These are phyloP conservation scores for Anas flavirostris DNA, from an alignment of 2,797 vertebrate species.

Conservation along the genomic window DNA sequence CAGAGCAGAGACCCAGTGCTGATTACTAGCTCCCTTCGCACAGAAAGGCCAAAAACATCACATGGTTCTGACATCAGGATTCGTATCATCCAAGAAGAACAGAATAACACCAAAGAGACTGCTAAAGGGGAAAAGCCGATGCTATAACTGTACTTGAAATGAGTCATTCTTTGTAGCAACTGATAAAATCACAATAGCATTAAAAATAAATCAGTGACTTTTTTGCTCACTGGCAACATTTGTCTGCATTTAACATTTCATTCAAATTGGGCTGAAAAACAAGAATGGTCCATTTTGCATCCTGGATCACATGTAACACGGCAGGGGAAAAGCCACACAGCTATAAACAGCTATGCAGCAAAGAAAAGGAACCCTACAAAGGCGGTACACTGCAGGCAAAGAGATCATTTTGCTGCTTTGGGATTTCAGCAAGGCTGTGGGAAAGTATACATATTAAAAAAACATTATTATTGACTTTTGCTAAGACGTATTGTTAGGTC, in stretches of 20 bases:
- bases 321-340: background rate
- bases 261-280: background rate
- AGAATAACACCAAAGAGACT: background rate
- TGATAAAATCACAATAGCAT: background rate
- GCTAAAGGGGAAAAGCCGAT: constrained; percentile 43
- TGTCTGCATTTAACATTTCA: background rate
- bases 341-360: background rate
- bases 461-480: background rate
- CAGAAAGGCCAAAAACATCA: constrained; percentile 48
- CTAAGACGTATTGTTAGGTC: background rate
- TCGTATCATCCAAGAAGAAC: constrained; percentile 43
- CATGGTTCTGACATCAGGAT: constrained; percentile 29
- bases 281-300: background rate
- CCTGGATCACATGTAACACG: background rate
- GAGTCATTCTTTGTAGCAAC: background rate
- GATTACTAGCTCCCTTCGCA: constrained; percentile 9
- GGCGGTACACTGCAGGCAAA: background rate
- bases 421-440: background rate
- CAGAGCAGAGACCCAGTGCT: background rate
- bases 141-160: constrained; percentile 32
- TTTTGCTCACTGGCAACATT: background rate
- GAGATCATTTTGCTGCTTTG: background rate
- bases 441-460: background rate
- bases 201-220: constrained; percentile 14
- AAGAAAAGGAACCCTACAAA: background rate